Base-by-base conservation (phyloP, 2,888 invertebrate genomes). In the Phaedon cochleariae region DNA sequence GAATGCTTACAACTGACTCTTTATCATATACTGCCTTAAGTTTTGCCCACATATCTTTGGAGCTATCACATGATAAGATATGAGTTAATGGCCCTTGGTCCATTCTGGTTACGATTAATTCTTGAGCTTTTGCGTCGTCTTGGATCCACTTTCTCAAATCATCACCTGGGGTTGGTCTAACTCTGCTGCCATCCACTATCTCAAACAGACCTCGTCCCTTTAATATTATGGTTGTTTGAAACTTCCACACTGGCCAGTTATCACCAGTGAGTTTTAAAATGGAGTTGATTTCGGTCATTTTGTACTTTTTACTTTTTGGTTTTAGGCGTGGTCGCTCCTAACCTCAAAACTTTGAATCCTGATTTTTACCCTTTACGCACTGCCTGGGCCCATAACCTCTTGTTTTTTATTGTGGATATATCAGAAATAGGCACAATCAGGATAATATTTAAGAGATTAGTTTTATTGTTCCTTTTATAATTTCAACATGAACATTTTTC, bases 71-170 rank as follows among this genome's bases (percentile, higher is more conserved):
- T 10, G 67, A 64, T 12, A 70, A 53, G 26, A 72, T 52, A 52
- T 70, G 72, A 7, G 69, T 71, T 15, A 72, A 17, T 10, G 70
- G 66, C 21, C 34, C 49, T 29, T 26, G 12, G 4, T 70, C 69
- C 62, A 74, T 70, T 64, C 34, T 51, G 6, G 21, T 59, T 22
- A 60, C 34, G 9, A 34, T 60, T 41, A 18, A 20, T 51, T 48
- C 59, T 62, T 75, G 72, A 4, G 74, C 72, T 59, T 72, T 73
- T 10, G 70, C 68, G 64, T 74, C 71, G 21, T 71, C 61, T 22
- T 64, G 71, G 1, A 48, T 2, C 73, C 73, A 74, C 54, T 55
- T 64, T 15, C n/a, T 41, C 22, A 34, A 9, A 7, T 61, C 64
- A 17, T 58, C 52, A 4, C 46, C 34, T n/a, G n/a, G 6, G 15